These are phyloP conservation scores for Drosophila percnosoma DNA, from an alignment of 2,888 invertebrate species.

Conservation along the genomic window DNA sequence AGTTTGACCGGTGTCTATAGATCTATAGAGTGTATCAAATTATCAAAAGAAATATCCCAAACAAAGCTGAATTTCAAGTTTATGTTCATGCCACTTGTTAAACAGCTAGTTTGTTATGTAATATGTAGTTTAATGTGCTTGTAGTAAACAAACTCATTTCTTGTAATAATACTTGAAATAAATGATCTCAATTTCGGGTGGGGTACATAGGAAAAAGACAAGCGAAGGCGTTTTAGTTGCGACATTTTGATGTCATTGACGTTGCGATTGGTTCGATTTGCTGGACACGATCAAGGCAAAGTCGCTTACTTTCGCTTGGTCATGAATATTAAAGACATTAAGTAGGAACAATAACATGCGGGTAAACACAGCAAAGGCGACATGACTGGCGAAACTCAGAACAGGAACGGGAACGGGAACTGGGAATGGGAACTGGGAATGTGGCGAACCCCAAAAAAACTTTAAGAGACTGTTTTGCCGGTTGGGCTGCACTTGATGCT, in stretches of 20 bases:
- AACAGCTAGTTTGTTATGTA: neutral
- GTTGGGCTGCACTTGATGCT: slow-evolving; percentile 71
- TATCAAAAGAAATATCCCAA: neutral
- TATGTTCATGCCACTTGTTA: neutral
- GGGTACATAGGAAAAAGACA: neutral
- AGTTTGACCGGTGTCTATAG: neutral
- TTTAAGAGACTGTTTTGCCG: slow-evolving; percentile 17
- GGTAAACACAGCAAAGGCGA: slow-evolving; percentile 22
- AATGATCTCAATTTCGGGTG: neutral
- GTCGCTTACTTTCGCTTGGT: slow-evolving; percentile 82
- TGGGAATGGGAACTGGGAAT: slow-evolving; percentile 6
- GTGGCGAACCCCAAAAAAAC: slow-evolving; percentile 19
- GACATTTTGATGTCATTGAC: slow-evolving; percentile 59
- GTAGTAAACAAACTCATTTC: neutral
- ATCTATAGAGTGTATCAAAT: neutral
- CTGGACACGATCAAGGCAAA: slow-evolving; percentile 80
- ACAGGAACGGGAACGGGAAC: slow-evolving; percentile 35
- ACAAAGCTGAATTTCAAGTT: neutral
- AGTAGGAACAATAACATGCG: slow-evolving; percentile 77
- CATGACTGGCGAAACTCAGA: slow-evolving; percentile 52
- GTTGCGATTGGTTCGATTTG: slow-evolving; percentile 62
- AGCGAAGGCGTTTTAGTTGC: slow-evolving; percentile 36
- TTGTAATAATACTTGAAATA: neutral
- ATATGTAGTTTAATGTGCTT: neutral
- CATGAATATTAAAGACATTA: slow-evolving; percentile 82